Base-by-base conservation (phyloP, 2,888 invertebrate genomes). In the Euspilapteryx auroguttella region DNA sequence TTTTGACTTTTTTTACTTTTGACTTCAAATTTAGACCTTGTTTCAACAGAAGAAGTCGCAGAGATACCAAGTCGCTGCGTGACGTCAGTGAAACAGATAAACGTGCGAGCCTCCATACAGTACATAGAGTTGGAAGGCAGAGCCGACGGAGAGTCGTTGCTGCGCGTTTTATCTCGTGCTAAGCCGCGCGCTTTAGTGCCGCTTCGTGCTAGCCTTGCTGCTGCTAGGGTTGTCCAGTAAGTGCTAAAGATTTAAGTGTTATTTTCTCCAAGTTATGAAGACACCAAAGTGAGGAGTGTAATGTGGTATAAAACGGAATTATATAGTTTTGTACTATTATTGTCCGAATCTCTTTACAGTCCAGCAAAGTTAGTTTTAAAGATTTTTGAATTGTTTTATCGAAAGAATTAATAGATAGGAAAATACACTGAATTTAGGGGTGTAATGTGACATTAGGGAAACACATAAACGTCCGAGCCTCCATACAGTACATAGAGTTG, bases 81-180 rank as follows among this genome's bases (percentile, higher is more conserved):
- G 2, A 79, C 82, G 7, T 78, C 85, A 14, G 81, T 82, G 4
- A 83, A 90, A 3, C 83, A 84, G 0, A 81, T 96, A 25, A 80
- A 85, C 36, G 81, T 97, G 0, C 86, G 87, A 43, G 94, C 94
- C 2, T 86, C 86, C 46, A 83, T 98, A 5, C 88, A 90, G 40
- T 97, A 92, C 50, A 97, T 99, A 34, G 99, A 99, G 66, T 91
- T 99, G 54, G 98, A 99, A 54, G 99, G 99, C 0, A 80, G 90
- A 29, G 90, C 90, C 4, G 91, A 91, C 53, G 90, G 91, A 0
- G 90, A 90, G 55, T 89, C 89, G 0, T 55, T 90, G 40, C 75
- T 87, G 37, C 87, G 94, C 43, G 87, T 96, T 26, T 71, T 96
- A 4, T 80, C 87, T 14, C 87, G 86, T 42, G 75, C 94, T 33